Percentiles rank a stretch among this genome's conserved stretches.
Evolutionary conservation across 2,888 invertebrate genomes (phyloP).

Genomic region (Tiliacea aurago): DNA sequence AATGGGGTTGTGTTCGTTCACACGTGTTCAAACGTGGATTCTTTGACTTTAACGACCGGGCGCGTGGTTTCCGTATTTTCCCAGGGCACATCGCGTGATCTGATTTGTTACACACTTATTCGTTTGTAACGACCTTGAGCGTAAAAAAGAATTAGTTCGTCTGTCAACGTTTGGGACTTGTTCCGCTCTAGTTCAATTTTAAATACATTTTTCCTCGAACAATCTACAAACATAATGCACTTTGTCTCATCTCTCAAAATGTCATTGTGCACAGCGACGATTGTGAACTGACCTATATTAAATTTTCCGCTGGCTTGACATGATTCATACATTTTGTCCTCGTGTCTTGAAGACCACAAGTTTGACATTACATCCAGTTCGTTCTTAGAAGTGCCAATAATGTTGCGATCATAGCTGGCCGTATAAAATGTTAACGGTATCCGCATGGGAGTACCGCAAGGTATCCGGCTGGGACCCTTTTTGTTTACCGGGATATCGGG

Average conservation of each 20-base stretch:
- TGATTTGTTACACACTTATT: conserved; percentile 42
- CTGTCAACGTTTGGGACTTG: conserved; percentile 8
- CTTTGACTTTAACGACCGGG: background rate
- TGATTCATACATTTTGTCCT: conserved; percentile 65
- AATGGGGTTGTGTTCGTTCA: conserved; percentile 49
- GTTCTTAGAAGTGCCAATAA: conserved; percentile 61
- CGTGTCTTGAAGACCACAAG: conserved; percentile 44
- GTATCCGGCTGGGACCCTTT: conserved; percentile 77
- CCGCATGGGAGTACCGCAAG: conserved; percentile 76
- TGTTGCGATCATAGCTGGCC: conserved; percentile 52
- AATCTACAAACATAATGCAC: conserved; percentile 38
- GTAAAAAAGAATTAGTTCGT: conserved; percentile 25
- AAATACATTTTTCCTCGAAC: conserved; percentile 30
- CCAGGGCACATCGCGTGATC: conserved; percentile 30
- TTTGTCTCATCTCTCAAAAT: conserved; percentile 50
- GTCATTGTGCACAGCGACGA: conserved; percentile 46
- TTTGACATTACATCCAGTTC: conserved; percentile 51
- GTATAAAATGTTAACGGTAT: conserved; percentile 66
- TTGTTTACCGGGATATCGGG: conserved; percentile 67
- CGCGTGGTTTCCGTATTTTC: conserved; percentile 27
- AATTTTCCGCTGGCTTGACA: conserved; percentile 61
- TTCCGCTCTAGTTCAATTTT: conserved; percentile 29
- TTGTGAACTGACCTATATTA: conserved; percentile 67
- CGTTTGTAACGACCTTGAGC: conserved; percentile 28
- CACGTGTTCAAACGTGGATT: conserved; percentile 42